Percentiles rank a stretch among this genome's conserved stretches.
These are phyloP conservation scores for Drosophila setifemur DNA, from an alignment of 1,140 invertebrate genomes.

Conservation along the genomic window DNA sequence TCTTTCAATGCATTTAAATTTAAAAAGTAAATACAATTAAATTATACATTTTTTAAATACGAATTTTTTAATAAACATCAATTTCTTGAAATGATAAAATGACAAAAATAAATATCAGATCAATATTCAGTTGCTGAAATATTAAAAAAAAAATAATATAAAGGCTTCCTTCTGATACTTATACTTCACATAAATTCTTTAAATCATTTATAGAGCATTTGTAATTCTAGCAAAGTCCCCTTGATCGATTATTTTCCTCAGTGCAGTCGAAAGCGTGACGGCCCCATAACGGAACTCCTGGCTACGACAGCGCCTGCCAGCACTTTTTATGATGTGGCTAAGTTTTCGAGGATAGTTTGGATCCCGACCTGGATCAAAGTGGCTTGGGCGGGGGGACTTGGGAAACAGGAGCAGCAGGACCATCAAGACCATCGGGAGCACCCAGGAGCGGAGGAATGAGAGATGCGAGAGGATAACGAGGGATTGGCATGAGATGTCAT, in stretches of 20 bases:
- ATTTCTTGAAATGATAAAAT: no score
- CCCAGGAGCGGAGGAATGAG: not conserved
- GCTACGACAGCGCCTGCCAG: constrained; percentile 47
- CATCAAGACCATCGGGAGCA: not conserved
- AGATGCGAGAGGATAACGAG: constrained; percentile 20
- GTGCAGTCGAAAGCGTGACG: constrained; percentile 4
- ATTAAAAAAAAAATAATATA: no score
- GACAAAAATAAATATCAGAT: no score
- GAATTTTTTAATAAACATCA: no score
- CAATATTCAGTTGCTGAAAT: no score
- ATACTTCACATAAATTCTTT: no score
- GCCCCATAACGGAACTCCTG: constrained; percentile 55
- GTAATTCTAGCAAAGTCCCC: no score
- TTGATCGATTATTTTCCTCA: constrained; percentile 14
- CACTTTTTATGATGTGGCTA: constrained; percentile 65
- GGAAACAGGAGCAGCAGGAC: not conserved
- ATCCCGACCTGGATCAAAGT: constrained; percentile 13
- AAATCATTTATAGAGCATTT: no score
- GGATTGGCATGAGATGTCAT: constrained; percentile 55
- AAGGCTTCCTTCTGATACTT: no score
- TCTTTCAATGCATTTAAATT: no score
- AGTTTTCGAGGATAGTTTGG: constrained; percentile 59
- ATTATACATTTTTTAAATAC: no score
- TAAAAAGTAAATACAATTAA: no score
- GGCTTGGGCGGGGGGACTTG: not conserved